A percentile compares a stretch with the other conserved stretches of the same genome.
phyloP scores from a whole-genome alignment of 64 coral and sea anemone species.

The Acropora yongei region DNA sequence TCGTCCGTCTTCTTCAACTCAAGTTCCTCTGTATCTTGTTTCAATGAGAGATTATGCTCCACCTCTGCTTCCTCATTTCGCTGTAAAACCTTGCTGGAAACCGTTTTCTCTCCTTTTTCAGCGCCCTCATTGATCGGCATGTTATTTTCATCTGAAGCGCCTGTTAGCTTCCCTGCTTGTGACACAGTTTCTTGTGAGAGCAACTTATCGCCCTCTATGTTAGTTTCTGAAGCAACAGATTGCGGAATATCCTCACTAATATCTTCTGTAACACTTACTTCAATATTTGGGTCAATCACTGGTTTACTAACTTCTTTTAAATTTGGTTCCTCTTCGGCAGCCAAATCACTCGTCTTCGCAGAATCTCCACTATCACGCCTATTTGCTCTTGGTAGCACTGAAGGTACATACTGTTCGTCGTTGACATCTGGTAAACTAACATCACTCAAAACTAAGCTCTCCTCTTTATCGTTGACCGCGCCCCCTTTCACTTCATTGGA shows the following conservation, averaged over 20 bases:
- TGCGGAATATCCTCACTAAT: constrained; percentile 27
- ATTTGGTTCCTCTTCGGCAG: background rate
- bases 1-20: background rate
- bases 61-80: background rate
- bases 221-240: background rate
- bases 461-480: constrained; percentile 1
- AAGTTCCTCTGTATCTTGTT: background rate
- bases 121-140: background rate
- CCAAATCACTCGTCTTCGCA: too few relatives aligned
- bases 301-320: constrained; percentile 3
- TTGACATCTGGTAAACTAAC: constrained; percentile 36
- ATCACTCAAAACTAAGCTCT: constrained; percentile 46
- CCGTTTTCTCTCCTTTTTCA: background rate
- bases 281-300: background rate
- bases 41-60: background rate
- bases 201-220: background rate
- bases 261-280: constrained; percentile 12
- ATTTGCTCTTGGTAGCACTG: background rate
- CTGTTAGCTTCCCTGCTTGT: background rate
- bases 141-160: background rate
- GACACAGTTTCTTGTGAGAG: background rate
- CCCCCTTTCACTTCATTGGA: background rate
- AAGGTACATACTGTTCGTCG: constrained; percentile 6
- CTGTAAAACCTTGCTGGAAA: background rate
- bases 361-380: background rate